phyloP scores from a whole-genome alignment of 1,140 invertebrate genomes.

The Drosophila nasuta region DNA sequence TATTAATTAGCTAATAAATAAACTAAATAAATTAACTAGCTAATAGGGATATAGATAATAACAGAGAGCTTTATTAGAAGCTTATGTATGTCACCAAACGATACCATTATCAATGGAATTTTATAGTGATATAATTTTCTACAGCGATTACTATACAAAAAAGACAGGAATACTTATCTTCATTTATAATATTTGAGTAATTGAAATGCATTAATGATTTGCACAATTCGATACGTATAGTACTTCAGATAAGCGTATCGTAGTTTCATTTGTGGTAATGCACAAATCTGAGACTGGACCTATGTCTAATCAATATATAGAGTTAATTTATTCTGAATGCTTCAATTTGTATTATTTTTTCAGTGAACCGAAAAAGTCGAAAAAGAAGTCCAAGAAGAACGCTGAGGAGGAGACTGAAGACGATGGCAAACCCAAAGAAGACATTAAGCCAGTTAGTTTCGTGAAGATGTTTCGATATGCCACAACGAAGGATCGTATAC shows the following conservation, averaged over 20 bases:
- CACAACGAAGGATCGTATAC: slow-evolving; percentile 86
- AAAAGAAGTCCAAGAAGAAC: slow-evolving; percentile 59
- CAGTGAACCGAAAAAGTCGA: slow-evolving; percentile 66
- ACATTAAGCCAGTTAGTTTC: slow-evolving; percentile 63
- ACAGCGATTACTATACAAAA: slow-evolving; percentile 5
- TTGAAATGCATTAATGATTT: slow-evolving; percentile 13
- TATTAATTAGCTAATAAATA: slow-evolving; percentile 2
- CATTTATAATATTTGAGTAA: slow-evolving; percentile 11
- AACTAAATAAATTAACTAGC: background rate
- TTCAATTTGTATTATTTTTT: slow-evolving; percentile 2
- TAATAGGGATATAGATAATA: background rate
- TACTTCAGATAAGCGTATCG: background rate
- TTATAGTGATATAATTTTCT: slow-evolving; percentile 24
- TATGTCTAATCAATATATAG: background rate
- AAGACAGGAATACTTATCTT: slow-evolving; percentile 16
- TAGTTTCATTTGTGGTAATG: background rate
- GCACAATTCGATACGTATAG: slow-evolving; percentile 6
- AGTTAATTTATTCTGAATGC: background rate
- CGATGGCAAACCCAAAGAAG: slow-evolving; percentile 58
- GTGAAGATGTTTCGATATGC: slow-evolving; percentile 74
- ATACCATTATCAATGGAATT: slow-evolving; percentile 9
- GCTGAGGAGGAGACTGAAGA: slow-evolving; percentile 35
- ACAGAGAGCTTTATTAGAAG: slow-evolving; percentile 12
- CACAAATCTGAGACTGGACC: no score
- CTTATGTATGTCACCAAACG: slow-evolving; percentile 34